Percentiles rank a stretch among this genome's conserved stretches.
Conservation (phyloP, 2,113 vertebrate species). For the Cricetomys ansorgei region DNA sequence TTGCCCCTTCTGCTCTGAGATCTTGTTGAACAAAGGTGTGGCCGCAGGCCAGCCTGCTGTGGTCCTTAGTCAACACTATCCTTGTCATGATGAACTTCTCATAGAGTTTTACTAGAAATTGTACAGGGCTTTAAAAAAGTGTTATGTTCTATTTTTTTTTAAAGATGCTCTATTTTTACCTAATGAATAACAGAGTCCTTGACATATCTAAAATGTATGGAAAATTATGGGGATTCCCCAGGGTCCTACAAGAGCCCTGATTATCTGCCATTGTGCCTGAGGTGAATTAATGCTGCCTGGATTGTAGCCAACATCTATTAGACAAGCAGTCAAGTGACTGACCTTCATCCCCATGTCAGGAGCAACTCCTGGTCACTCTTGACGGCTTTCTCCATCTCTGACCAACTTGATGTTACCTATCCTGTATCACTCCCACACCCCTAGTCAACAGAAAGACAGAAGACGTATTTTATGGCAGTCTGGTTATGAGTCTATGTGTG, state of each 20-base stretch:
- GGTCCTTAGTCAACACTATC: not conserved
- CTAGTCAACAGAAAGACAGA: not conserved
- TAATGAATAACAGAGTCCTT: not conserved
- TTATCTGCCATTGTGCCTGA: not conserved
- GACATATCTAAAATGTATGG: not conserved
- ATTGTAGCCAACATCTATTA: not conserved
- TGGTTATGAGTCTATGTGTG: not conserved
- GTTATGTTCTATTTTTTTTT: not conserved
- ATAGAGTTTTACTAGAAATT: not conserved
- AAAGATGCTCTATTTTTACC: not conserved
- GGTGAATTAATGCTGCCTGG: not conserved
- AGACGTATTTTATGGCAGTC: not conserved
- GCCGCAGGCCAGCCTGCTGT: not conserved
- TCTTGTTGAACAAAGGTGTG: not conserved
- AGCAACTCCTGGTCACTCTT: not conserved
- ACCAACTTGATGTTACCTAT: not conserved
- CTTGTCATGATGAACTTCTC: not conserved
- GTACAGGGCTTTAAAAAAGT: not conserved
- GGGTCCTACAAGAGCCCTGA: not conserved
- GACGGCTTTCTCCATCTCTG: not conserved
- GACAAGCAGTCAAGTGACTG: not conserved
- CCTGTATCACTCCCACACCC: not conserved
- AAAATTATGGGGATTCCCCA: not conserved
- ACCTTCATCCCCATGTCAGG: not conserved
- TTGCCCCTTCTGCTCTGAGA: accelerated